Evolutionary conservation across 2,888 invertebrate genomes (phyloP).

Genomic region (Lycophotia porphyrea): DNA sequence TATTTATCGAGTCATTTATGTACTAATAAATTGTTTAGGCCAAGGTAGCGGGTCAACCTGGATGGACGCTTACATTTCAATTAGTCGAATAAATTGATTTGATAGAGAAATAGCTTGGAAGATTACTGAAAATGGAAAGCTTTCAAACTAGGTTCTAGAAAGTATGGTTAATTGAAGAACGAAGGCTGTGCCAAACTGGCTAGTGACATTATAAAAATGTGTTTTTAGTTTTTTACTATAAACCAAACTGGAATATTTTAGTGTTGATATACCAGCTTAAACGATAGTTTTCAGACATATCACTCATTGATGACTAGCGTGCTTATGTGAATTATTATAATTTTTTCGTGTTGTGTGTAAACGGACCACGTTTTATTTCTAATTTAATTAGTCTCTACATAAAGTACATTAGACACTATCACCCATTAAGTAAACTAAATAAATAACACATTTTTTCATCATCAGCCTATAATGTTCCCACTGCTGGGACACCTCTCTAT

Average conservation of each 20-base stretch:
- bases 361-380: neutral
- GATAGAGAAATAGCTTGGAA: neutral
- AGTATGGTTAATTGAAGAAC: neutral
- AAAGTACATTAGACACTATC: neutral
- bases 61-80: conserved; percentile 5
- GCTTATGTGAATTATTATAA: neutral
- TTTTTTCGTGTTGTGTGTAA: neutral
- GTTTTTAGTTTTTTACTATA: too few relatives aligned
- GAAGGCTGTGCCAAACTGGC: too few relatives aligned
- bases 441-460: neutral
- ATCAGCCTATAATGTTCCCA: too few relatives aligned
- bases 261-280: neutral
- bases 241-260: conserved; percentile 26
- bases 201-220: neutral
- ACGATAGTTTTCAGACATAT: conserved; percentile 14
- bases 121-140: neutral
- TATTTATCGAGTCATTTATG: conserved; percentile 39
- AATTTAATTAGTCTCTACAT: neutral
- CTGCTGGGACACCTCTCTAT: too few relatives aligned
- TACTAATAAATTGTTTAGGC: conserved; percentile 25
- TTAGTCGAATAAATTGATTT: conserved; percentile 3
- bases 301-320: neutral
- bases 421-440: neutral
- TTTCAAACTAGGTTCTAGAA: neutral
- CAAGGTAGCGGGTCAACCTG: conserved; percentile 16